These are phyloP conservation scores for Pogonomyrmex californicus DNA, from an alignment of 1,140 invertebrate species.

Conservation along the genomic window DNA sequence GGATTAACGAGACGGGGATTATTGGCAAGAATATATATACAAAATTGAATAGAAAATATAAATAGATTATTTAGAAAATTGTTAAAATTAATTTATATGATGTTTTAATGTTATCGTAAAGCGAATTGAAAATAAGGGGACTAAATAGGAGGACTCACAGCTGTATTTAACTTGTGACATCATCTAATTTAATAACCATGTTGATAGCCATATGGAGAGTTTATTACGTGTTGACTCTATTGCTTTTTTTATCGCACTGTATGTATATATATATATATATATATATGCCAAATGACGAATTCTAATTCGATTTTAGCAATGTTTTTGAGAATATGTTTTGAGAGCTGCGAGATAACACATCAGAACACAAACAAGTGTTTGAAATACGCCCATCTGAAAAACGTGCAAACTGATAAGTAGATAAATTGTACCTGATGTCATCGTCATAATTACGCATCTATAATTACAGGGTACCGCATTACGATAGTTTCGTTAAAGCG, in stretches of 20 bases:
- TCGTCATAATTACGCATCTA: conserved; percentile 1
- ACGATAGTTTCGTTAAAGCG: neutral
- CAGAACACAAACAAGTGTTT: conserved; percentile 16
- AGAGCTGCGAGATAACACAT: conserved; percentile 11
- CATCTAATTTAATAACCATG: conserved; percentile 21
- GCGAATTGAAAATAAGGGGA: neutral
- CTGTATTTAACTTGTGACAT: conserved; percentile 33
- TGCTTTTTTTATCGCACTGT: conserved; percentile 10
- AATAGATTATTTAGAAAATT: neutral
- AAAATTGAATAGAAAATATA: neutral
- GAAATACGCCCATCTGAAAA: conserved; percentile 3
- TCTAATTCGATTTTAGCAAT: neutral
- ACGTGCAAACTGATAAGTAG: conserved; percentile 31
- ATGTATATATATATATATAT: neutral
- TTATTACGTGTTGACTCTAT: neutral
- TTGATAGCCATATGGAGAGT: neutral
- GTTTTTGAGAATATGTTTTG: neutral
- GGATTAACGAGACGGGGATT: neutral
- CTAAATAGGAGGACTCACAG: neutral
- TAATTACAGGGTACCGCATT: neutral
- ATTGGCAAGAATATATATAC: neutral
- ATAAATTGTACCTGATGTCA: conserved; percentile 28
- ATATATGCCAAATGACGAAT: neutral
- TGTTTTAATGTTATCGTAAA: neutral
- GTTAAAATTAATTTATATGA: conserved; percentile 15